Evolutionary conservation across 2,888 invertebrate species (phyloP).

Genomic region (Lysandra coridon): DNA sequence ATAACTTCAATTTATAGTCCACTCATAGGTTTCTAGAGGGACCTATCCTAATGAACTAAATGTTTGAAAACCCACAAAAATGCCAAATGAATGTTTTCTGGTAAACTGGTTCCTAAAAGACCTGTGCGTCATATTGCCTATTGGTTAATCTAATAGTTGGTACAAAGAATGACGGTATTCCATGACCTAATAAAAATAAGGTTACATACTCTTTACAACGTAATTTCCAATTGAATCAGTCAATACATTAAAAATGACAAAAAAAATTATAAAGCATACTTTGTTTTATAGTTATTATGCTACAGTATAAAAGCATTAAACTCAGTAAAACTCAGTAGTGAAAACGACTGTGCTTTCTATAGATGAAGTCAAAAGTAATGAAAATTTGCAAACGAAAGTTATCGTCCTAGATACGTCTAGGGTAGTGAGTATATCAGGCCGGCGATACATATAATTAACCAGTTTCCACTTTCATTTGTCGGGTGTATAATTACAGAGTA

Average conservation of each 20-base stretch:
- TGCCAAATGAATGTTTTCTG: background rate
- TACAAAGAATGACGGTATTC: too few relatives aligned
- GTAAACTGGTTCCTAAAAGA: background rate
- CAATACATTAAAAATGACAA: too few relatives aligned
- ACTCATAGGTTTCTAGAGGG: background rate
- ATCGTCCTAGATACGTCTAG: constrained; percentile 1
- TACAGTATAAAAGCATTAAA: too few relatives aligned
- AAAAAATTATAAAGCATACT: too few relatives aligned
- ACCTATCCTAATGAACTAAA: constrained; percentile 2
- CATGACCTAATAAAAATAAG: too few relatives aligned
- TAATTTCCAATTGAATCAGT: too few relatives aligned
- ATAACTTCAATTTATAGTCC: background rate
- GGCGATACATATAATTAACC: constrained; percentile 10
- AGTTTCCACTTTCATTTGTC: constrained; percentile 19
- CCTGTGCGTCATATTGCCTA: too few relatives aligned
- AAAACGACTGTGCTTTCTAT: background rate
- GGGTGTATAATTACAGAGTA: background rate
- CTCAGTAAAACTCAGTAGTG: background rate
- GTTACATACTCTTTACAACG: too few relatives aligned
- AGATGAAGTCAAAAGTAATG: background rate
- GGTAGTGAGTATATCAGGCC: constrained; percentile 5
- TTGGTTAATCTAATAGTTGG: too few relatives aligned
- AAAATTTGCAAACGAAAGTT: constrained; percentile 10
- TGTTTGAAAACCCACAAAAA: background rate
- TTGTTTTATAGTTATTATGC: too few relatives aligned